Evolutionary conservation across 2,888 invertebrate species (phyloP), one percentile per base, ranked within the genome.

Genomic region (Dynastes grantii): DNA sequence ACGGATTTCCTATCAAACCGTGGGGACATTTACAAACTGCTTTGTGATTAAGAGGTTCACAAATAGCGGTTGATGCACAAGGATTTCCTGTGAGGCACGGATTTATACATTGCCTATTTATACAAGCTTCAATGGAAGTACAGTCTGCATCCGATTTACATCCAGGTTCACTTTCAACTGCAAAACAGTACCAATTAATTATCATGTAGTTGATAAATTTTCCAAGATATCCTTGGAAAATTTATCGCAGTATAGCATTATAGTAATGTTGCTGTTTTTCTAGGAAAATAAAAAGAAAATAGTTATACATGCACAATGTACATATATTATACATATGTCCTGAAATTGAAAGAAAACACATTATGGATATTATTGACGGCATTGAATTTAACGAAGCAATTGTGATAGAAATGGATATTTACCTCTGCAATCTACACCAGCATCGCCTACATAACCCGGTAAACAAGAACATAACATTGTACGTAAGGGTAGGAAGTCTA

Each of bases 381-480:
- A 22, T 45, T 61, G 11, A 51, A 55, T 5, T 22, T 22, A 22
- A 9, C n/a, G 22, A 4, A 58, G 22, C 22, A 58, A 58, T 58
- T 58, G 13, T 58, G n/a, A 5, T 8, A 58, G 22, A 75, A 71
- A 49, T 51, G 5, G 68, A 45, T 75, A 78, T 90, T 90, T 92
- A 96, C 97, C 94, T 90, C 91, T 92, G 88, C 97, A 97, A 88
- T 95, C 94, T 81, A 94, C 92, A 83, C 96, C 95, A 9, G 97
- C 96, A 88, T 97, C 96, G 82, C 97, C 97, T 83, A 94, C 91
- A 84, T 93, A 95, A 80, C 96, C 96, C 79, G 93, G 93, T 80
- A 95, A 92, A 86, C 97, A 97, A 85, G 95, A 93, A 87, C 97
- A 97, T 79, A 95, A 93, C 92, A 97, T 95, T 6, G 96, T 96